Base-by-base conservation (phyloP, 1,140 invertebrate genomes). In the Habropoda laboriosa region DNA sequence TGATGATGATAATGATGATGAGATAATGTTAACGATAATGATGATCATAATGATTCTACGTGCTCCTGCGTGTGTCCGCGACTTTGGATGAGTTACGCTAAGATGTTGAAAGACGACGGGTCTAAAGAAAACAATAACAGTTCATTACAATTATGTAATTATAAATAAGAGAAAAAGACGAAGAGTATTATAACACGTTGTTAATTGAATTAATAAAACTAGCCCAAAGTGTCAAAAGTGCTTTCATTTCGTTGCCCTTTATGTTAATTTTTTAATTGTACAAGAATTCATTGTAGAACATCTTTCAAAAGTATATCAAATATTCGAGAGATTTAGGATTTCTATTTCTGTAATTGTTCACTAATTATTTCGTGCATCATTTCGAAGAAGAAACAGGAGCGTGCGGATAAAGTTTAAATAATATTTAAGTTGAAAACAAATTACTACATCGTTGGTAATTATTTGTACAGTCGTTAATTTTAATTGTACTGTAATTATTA, bases 161-260 rank as follows among this genome's bases (percentile, higher is more conserved):
- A 92, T 92, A 92, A 93, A 92, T 91, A 91, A 92, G 90, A 92
- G 88, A 88, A 92, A 91, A 85, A 90, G 88, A 91, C 89, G 90
- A 93, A 92, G 90, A 93, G 87, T 92, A 92, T 93, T 92, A 93
- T 93, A 92, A 92, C 89, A 92, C 89, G 92, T 93, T 93, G 92
- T 93, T 93, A 92, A 93, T 92, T 92, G 90, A 93, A 93, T 93
- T 92, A 93, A 93, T 93, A 93, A 93, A 93, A 93, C 88, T 93
- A 93, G 91, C 91, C 91, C 92, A 91, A 92, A 92, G 89, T 90
- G 92, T 78, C 57, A 49, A 60, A 66, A 12, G 35, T 35, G 3
- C 53, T 68, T 68, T 71, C 30, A 61, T 68, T 79, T 75, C n/a
- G 30, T 51, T 12, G 27, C 13, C 38, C 38, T 45, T 21, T 3